A percentile compares a stretch with the other conserved stretches of the same genome.
Conservation (phyloP, 2,113 vertebrate genomes). For the Podarcis muralis region DNA sequence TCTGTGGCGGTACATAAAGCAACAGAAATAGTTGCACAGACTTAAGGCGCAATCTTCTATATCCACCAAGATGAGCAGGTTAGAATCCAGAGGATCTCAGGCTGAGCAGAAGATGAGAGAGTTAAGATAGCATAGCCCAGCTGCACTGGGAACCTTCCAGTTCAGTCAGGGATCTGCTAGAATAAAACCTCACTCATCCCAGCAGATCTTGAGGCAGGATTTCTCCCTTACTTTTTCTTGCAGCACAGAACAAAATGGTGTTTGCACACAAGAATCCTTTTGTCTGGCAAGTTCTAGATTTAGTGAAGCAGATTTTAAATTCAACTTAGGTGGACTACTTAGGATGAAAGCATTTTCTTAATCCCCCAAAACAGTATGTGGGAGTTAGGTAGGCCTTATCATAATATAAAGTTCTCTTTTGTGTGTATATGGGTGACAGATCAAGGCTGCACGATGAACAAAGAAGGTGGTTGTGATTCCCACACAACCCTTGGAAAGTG, state of each 20-base stretch:
- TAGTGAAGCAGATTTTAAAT: conserved; percentile 30
- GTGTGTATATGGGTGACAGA: conserved; percentile 15
- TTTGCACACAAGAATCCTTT: conserved; percentile 25
- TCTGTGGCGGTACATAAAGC: conserved; percentile 26
- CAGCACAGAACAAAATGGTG: conserved; percentile 2
- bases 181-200: no score
- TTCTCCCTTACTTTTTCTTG: conserved; percentile 36
- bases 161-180: no score
- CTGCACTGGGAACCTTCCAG: no score
- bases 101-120: no score
- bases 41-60: no score
- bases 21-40: conserved; percentile 14
- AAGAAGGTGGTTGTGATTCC: conserved; percentile 26
- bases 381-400: conserved; percentile 42
- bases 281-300: conserved; percentile 9
- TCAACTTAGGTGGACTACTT: conserved; percentile 5
- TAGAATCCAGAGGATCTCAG: no score
- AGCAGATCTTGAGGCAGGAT: no score
- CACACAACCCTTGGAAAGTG: conserved; percentile 17
- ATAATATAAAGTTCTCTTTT: conserved; percentile 9
- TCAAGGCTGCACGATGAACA: conserved; percentile 21
- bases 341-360: neutral
- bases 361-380: conserved; percentile 33
- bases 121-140: no score
- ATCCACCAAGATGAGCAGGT: no score